Conservation (phyloP, 1,140 invertebrate species). For the Druon quercuslanigerum region DNA sequence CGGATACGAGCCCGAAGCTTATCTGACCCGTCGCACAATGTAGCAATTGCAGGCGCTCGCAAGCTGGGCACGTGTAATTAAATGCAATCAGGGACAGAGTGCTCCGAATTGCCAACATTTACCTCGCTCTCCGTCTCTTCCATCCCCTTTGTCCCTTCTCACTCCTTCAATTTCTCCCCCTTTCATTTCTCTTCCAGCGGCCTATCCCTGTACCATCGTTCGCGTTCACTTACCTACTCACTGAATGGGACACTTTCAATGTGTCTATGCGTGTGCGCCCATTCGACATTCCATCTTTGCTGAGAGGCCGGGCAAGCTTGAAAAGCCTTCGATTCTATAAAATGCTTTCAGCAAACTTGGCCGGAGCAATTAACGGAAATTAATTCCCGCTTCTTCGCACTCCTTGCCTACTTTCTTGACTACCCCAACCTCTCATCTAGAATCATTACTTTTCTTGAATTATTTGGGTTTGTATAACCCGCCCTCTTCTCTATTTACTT, state of each 20-base stretch:
- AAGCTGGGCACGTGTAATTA: conserved; percentile 67
- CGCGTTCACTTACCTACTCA: conserved; percentile 42
- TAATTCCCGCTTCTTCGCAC: conserved; percentile 60
- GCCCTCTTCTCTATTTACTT: conserved; percentile 30
- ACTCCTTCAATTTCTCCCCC: conserved; percentile 37
- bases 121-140: conserved; percentile 54
- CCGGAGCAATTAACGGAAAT: conserved; percentile 69
- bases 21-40: conserved; percentile 61
- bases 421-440: neutral
- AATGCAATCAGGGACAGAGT: conserved; percentile 72
- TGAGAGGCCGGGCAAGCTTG: conserved; percentile 46
- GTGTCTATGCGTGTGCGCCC: conserved; percentile 34
- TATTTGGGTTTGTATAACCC: too few species aligned
- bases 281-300: conserved; percentile 56
- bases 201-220: conserved; percentile 46
- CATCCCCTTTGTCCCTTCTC: conserved; percentile 40
- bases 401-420: neutral
- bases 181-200: conserved; percentile 39
- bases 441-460: conserved; percentile 41
- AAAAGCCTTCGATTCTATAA: conserved; percentile 63
- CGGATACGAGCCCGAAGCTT: conserved; percentile 40
- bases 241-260: neutral
- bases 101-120: conserved; percentile 70
- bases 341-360: conserved; percentile 65
- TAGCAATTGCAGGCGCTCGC: conserved; percentile 64